Conservation (phyloP, 1,140 invertebrate genomes). For the Macrotrachela quadricornifera region DNA sequence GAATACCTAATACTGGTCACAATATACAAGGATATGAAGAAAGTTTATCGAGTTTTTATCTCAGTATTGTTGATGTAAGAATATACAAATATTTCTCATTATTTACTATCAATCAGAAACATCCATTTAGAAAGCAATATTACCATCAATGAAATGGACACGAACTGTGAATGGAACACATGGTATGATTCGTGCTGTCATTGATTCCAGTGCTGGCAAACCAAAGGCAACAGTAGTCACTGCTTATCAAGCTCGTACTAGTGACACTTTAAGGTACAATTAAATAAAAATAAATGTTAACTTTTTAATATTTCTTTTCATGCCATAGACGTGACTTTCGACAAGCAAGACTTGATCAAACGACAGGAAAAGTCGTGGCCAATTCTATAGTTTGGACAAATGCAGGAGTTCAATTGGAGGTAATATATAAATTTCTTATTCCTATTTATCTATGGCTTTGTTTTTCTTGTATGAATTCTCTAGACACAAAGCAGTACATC, state of each 20-base stretch:
- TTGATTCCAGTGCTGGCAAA: conserved; percentile 11
- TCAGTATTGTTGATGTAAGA: too few relatives aligned
- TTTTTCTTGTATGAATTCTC: too few relatives aligned
- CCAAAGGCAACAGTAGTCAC: conserved; percentile 12
- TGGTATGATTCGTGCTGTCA: conserved; percentile 12
- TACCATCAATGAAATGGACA: conserved; percentile 1
- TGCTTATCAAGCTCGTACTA: conserved; percentile 14
- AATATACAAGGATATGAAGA: too few relatives aligned
- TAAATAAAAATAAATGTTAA: background rate
- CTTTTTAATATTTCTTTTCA: background rate
- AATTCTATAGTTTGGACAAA: conserved; percentile 14
- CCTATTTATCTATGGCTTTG: too few relatives aligned
- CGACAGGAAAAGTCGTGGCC: conserved; percentile 12
- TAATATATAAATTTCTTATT: too few relatives aligned
- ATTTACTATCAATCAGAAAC: too few relatives aligned
- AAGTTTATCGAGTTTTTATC: too few relatives aligned
- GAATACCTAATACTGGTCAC: too few relatives aligned
- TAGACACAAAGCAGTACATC: too few relatives aligned
- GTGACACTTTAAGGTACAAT: conserved; percentile 13
- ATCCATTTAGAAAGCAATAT: background rate
- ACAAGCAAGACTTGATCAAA: conserved; percentile 13
- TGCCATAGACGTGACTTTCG: conserved; percentile 17
- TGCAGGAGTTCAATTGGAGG: too few relatives aligned
- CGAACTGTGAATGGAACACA: conserved; percentile 1
- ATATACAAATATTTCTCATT: too few relatives aligned